These are phyloP conservation scores for Drosophila nasuta DNA, from an alignment of 1,140 invertebrate species.

Conservation along the genomic window DNA sequence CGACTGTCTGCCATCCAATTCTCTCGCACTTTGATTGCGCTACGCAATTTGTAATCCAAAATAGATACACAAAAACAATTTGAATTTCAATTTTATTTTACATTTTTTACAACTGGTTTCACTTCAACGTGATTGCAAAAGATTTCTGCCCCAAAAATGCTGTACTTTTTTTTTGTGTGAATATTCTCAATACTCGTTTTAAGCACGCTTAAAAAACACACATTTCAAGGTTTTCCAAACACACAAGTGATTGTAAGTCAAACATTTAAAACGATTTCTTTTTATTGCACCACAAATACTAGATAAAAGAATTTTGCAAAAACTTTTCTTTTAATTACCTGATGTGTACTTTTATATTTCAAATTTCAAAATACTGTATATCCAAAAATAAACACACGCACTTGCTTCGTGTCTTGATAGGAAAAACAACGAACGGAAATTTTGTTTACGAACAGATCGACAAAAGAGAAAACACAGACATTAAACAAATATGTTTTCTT, in stretches of 20 bases:
- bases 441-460: slow-evolving; percentile 48
- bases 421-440: slow-evolving; percentile 19
- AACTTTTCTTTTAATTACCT: slow-evolving; percentile 32
- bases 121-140: slow-evolving; percentile 16
- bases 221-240: slow-evolving; percentile 27
- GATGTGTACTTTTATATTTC: slow-evolving; percentile 9
- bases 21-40: background rate
- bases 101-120: slow-evolving; percentile 40
- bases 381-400: background rate
- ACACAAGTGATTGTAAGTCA: slow-evolving; percentile 6
- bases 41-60: background rate
- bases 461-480: slow-evolving; percentile 28
- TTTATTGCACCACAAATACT: slow-evolving; percentile 3
- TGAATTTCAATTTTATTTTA: slow-evolving; percentile 8
- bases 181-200: slow-evolving; percentile 1
- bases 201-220: slow-evolving; percentile 12
- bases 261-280: background rate
- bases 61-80: background rate
- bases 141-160: slow-evolving; percentile 5
- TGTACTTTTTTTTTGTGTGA: background rate
- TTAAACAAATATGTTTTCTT: slow-evolving; percentile 11
- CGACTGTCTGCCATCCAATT: background rate
- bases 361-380: background rate
- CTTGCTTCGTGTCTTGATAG: background rate
- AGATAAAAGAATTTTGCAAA: background rate